Evolutionary conservation across 2,797 vertebrate species (phyloP), one percentile per base, ranked within the genome.

Genomic region (Galaxias olidus): DNA sequence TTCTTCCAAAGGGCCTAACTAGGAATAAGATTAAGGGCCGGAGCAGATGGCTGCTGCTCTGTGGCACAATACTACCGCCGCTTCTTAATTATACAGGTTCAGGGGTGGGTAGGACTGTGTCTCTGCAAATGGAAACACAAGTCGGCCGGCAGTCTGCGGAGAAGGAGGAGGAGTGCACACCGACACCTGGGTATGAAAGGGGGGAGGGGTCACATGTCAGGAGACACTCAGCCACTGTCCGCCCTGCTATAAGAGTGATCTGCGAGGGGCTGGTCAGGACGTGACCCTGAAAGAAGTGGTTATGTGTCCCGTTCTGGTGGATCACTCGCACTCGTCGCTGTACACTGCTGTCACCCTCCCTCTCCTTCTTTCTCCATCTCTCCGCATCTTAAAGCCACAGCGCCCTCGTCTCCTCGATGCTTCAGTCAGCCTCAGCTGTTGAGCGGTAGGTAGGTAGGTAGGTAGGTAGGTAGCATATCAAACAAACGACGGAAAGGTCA

Each of bases 161-260:
- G 55, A 61, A 44, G 46, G 15, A 54, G 19, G 48, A n/a, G 18
- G 10, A 60, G 48, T 42, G 30, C 43, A 20, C 19, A 46, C 59
- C 10, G 50, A 55, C 56, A 58, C 42, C 13, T 19, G 43, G 19
- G 45, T 53, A 61, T 66, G 66, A 48, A 51, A 47, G 54, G 44
- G 56, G 58, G 60, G 49, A 30, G 56, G 51, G 72, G 55, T 68
- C 72, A 61, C 68, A 65, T 78, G 75, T 75, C 43, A n/a, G 42
- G 54, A 50, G 44, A 30, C 63, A 20, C 51, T 60, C 52, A 51
- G 62, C 61, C 56, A 15, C 73, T 53, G 59, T 61, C 40, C 55
- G 65, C 47, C 63, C 60, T 47, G 48, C 18, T 41, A 51, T 65
- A 15, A 70, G 65, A 72, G 75, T 68, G 77, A 82, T 80, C 77